Conservation (phyloP, 2,888 invertebrate genomes). For the Teleiodes luculella region DNA sequence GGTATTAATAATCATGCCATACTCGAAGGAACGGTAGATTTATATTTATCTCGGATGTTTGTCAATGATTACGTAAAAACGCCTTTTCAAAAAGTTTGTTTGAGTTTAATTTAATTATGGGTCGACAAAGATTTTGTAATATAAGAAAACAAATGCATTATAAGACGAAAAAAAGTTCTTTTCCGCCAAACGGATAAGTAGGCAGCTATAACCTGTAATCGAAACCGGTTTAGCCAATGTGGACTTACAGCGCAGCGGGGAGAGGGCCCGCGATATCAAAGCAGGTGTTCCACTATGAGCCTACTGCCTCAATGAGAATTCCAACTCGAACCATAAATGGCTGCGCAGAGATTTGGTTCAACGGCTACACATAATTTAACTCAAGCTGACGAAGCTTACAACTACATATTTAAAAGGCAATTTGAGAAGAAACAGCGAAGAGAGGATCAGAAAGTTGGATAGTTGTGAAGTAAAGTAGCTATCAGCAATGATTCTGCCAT, state of each 20-base stretch:
- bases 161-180: constrained; percentile 61
- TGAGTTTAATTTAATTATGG: background rate
- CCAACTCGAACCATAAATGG: constrained; percentile 62
- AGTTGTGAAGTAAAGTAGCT: constrained; percentile 24
- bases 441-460: constrained; percentile 12
- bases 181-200: constrained; percentile 75
- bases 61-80: background rate
- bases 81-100: background rate
- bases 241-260: constrained; percentile 69
- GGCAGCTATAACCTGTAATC: constrained; percentile 75
- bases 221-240: constrained; percentile 74
- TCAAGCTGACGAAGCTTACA: constrained; percentile 1
- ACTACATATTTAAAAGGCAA: constrained; percentile 13
- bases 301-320: constrained; percentile 74
- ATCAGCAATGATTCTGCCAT: constrained; percentile 53
- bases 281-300: constrained; percentile 71
- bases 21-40: background rate
- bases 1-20: constrained; percentile 13
- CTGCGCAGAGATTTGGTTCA: constrained; percentile 54
- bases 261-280: constrained; percentile 73
- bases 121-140: background rate
- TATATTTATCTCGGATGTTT: background rate
- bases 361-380: constrained; percentile 22
- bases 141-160: constrained; percentile 43
- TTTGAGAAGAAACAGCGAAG: background rate